Base-by-base conservation (phyloP, 2,888 invertebrate genomes). In the Oscheius sp. region DNA sequence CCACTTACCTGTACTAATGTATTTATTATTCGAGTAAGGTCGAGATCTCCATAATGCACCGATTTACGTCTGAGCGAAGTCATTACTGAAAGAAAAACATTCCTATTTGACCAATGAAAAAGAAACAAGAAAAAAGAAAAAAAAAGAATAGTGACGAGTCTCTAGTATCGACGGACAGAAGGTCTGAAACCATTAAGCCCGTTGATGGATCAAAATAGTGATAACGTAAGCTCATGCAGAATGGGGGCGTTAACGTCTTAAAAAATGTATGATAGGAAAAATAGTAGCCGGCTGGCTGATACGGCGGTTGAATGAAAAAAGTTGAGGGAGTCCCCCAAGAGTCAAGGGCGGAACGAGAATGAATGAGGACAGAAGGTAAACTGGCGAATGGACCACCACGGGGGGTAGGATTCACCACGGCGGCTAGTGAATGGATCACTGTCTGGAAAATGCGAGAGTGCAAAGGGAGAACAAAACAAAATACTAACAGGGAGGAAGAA, bases 61-160 rank as follows among this genome's bases (percentile, higher is more conserved):
- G 86, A 85, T 76, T 86, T 86, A 52, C 86, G 81, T 64, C 86
- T 78, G 75, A 84, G 83, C 71, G 86, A 71, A 63, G 71, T 73
- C 69, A 68, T 59, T 41, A 35, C 66, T 66, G 66, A 52, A 66
- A 49, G 41, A 41, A 61, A 16, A 61, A 35, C 35, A 35, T 35
- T 43, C 45, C 6, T 35, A 35, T 35, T 35, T 35, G 7, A 45
- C 18, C 43, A 49, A 35, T 66, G 21, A 69, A 41, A 6, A 58
- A 52, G 13, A 43, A 43, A 55, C 23, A 25, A 25, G 25, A 41
- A 25, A 45, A 21, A 45, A 69, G n/a, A 6, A 23, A 25, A 13
- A 43, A 9, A 58, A 12, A 18, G 21, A 43, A 43, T 25, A 21
- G 43, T 21, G 25, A n/a, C 58, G 35, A 35, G 35, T 35, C 5